Evolutionary conservation across 2,113 vertebrate species (phyloP).

Genomic region (Ceyx melanurus): DNA sequence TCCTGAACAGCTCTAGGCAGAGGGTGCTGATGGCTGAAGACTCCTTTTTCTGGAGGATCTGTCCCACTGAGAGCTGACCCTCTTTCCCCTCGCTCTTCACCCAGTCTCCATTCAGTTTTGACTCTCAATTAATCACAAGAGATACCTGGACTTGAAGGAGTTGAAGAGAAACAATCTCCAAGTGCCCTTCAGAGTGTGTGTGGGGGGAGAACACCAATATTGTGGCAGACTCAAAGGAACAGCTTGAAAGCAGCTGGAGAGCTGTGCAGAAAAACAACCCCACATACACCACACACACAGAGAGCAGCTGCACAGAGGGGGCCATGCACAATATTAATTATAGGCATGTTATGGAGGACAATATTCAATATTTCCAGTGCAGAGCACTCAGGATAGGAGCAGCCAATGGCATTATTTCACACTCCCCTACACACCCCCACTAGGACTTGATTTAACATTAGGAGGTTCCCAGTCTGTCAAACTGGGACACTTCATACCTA

Average conservation of each 20-base stretch:
- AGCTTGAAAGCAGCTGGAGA: slow-evolving; percentile 66
- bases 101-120: background rate
- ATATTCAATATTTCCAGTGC: slow-evolving; percentile 2
- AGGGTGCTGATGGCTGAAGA: background rate
- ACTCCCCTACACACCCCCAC: background rate
- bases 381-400: background rate
- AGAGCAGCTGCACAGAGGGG: slow-evolving; percentile 44
- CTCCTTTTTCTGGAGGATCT: background rate
- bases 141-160: slow-evolving; percentile 37
- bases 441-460: slow-evolving; percentile 25
- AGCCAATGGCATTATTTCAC: slow-evolving; percentile 12
- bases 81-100: background rate
- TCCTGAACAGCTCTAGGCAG: background rate
- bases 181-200: background rate
- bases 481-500: slow-evolving; percentile 3
- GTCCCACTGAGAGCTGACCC: background rate
- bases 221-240: slow-evolving; percentile 50
- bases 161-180: background rate
- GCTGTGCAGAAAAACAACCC: background rate
- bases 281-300: background rate
- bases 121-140: slow-evolving; percentile 18
- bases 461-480: slow-evolving; percentile 29
- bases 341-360: background rate
- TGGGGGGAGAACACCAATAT: background rate
- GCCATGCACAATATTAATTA: slow-evolving; percentile 41